Conservation (phyloP, 2,888 invertebrate genomes). For the Pseudococcus longispinus region DNA sequence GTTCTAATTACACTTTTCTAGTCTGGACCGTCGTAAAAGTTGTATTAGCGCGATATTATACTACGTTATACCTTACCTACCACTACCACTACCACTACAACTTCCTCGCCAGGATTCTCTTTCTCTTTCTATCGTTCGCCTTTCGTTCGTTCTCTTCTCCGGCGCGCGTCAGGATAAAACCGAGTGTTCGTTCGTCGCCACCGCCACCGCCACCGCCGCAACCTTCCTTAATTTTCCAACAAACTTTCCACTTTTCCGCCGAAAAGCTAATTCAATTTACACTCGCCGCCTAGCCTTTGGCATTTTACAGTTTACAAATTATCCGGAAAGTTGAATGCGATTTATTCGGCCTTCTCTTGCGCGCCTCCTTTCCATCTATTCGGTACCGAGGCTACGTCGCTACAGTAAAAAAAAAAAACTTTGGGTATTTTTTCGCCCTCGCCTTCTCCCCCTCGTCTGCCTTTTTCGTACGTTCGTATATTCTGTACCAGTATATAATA, state of each 20-base stretch:
- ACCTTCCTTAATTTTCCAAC: constrained; percentile 41
- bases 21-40: constrained; percentile 55
- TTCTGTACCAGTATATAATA: not conserved
- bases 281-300: constrained; percentile 47
- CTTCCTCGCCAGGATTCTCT: not conserved
- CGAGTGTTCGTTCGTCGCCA: not conserved
- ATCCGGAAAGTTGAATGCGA: constrained; percentile 50
- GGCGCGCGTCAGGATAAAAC: not conserved
- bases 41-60: constrained; percentile 50
- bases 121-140: too few relatives aligned
- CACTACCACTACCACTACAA: not conserved
- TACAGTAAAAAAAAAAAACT: not conserved
- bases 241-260: constrained; percentile 44
- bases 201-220: not conserved
- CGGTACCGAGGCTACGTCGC: not conserved
- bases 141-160: not conserved
- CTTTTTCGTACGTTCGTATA: not conserved
- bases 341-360: constrained; percentile 6
- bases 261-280: constrained; percentile 51
- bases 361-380: not conserved
- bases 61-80: constrained; percentile 3
- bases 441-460: not conserved
- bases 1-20: constrained; percentile 51
- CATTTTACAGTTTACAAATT: constrained; percentile 43
- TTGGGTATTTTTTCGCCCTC: not conserved